Base-by-base conservation (phyloP, 2,113 vertebrate species). In the Mus musculus region DNA sequence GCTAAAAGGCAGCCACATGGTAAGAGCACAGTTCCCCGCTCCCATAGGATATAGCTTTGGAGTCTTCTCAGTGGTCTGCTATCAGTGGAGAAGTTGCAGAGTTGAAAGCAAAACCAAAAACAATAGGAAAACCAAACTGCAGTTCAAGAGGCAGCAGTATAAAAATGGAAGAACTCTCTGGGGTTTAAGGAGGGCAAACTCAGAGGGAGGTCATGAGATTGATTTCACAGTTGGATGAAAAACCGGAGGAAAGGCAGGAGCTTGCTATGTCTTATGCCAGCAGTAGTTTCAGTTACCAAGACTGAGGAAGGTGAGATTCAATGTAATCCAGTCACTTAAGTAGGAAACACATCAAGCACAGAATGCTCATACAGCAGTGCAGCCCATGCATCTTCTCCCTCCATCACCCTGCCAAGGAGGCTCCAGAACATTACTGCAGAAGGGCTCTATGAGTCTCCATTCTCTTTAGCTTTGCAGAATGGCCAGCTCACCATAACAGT, bases 81-180 rank as follows among this genome's bases (percentile, higher is more conserved):
- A 82, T 77, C 19, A 86, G 94, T 12, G 71, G 39, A 92, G 85
- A 94, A 26, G 82, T 91, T 36, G 4, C 33, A 91, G 52, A 96
- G 36, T n/a, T 87, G n/a, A 81, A 36, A 78, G 12, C 39, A 82
- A 78, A 90, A 90, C 19, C 2, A 82, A 92, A 84, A 84, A 77
- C 12, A 89, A 90, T 13, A 52, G 28, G 24, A 72, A n/a, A 80
- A 75, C 13, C 33, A 89, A 91, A n/a, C 5, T 28, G 65, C 19
- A 9, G 65, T 42, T 95, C 88, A 87, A 76, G n/a, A 89, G 92
- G 30, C 24, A 91, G 24, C 19, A 65, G 46, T 77, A 91, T 95
- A 77, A 94, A 94, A 93, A 28, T 30, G 46, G 20, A 95, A 96
- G 73, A 93, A 54, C 26, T 90, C 65, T 54, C 91, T 89, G 54